Conservation (phyloP, 2,888 invertebrate species). For the Drosophila fungiperda region DNA sequence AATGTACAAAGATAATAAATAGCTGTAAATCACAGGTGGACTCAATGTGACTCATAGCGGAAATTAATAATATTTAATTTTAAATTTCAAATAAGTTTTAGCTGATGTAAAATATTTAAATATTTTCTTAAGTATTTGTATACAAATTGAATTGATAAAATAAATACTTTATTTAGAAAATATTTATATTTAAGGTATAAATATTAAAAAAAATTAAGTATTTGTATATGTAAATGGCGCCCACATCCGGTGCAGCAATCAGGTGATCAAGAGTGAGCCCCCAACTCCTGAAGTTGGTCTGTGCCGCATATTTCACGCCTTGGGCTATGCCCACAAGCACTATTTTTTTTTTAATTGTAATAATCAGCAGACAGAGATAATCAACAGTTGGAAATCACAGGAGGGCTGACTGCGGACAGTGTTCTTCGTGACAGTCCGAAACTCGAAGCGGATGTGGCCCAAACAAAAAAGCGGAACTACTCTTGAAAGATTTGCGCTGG, state of each 20-base stretch:
- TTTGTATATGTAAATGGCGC: constrained; percentile 55
- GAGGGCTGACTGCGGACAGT: constrained; percentile 12
- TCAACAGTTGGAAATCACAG: constrained; percentile 31
- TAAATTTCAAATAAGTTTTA: background rate
- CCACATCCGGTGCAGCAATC: constrained; percentile 42
- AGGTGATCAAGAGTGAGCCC: constrained; percentile 24
- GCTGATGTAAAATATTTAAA: background rate
- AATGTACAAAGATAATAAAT: constrained; percentile 37
- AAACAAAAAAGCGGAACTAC: constrained; percentile 85
- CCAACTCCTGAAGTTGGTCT: constrained; percentile 41
- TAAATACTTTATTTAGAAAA: background rate
- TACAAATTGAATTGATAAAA: too few species aligned
- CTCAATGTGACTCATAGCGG: constrained; percentile 18
- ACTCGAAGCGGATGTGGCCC: constrained; percentile 47
- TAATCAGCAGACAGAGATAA: constrained; percentile 48
- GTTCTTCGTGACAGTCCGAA: constrained; percentile 56
- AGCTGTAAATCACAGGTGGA: background rate
- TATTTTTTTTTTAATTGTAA: constrained; percentile 64
- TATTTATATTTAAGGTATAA: background rate
- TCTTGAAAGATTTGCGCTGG: constrained; percentile 84
- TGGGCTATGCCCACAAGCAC: constrained; percentile 25
- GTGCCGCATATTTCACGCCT: constrained; percentile 65
- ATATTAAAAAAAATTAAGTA: background rate
- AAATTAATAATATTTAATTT: background rate
- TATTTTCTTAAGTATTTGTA: background rate